Evolutionary conservation across 2,113 vertebrate species (phyloP).

Genomic region (Apistogramma diplotaenia): DNA sequence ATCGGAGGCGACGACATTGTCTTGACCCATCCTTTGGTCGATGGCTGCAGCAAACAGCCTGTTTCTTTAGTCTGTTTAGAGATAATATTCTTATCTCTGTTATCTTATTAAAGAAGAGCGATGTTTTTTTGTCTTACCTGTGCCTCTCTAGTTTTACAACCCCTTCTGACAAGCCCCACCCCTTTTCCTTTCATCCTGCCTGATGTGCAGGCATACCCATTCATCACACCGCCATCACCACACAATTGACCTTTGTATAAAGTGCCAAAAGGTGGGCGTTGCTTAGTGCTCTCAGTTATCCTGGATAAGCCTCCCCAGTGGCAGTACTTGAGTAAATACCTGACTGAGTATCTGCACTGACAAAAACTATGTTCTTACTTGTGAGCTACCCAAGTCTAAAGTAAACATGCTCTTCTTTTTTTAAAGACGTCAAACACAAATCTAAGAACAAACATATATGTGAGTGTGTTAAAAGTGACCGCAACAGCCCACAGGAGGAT

Average conservation of each 20-base stretch:
- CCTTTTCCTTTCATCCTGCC: neutral
- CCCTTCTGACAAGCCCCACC: neutral
- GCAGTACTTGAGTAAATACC: neutral
- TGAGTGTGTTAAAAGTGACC: neutral
- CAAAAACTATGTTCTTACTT: neutral
- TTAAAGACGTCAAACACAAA: neutral
- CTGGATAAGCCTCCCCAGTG: neutral
- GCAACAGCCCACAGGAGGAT: neutral
- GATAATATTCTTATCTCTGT: neutral
- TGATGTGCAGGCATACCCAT: neutral
- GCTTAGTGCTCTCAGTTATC: neutral
- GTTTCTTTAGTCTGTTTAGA: neutral
- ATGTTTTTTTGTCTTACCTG: neutral
- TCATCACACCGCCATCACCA: neutral
- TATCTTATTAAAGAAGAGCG: neutral
- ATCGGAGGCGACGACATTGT: neutral
- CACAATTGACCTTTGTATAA: neutral
- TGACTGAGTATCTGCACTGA: neutral
- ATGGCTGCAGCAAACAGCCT: neutral
- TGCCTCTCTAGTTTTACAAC: neutral
- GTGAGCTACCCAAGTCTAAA: neutral
- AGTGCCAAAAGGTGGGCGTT: neutral
- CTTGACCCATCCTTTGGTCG: neutral
- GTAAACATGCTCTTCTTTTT: neutral
- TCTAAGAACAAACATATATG: neutral